These are phyloP conservation scores for Coranthus polyacanthus DNA, from an alignment of 2,797 vertebrate species.

Conservation along the genomic window DNA sequence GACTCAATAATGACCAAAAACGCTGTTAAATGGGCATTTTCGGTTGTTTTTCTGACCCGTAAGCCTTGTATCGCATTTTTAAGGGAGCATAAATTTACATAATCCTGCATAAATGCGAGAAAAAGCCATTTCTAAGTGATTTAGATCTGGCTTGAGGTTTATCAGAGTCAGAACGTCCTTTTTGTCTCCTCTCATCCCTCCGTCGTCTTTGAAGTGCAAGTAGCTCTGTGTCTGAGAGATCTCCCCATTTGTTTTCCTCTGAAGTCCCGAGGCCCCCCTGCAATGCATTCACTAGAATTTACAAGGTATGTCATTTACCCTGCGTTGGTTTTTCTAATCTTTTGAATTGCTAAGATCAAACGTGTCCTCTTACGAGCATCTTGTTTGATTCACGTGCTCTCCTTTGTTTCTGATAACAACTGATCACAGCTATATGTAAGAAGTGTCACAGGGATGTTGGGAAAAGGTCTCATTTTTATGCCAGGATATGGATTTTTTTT, in stretches of 20 bases:
- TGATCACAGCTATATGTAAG: slow-evolving; percentile 50
- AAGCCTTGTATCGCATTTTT: background rate
- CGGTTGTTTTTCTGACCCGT: background rate
- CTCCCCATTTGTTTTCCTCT: slow-evolving; percentile 84
- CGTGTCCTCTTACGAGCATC: slow-evolving; percentile 54
- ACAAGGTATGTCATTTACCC: slow-evolving; percentile 79
- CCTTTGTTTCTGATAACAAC: slow-evolving; percentile 75
- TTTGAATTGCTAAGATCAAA: slow-evolving; percentile 80
- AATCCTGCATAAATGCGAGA: slow-evolving; percentile 9
- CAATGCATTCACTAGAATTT: slow-evolving; percentile 76
- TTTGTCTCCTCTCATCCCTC: slow-evolving; percentile 49
- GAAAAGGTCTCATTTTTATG: slow-evolving; percentile 26
- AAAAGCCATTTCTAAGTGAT: slow-evolving; percentile 19
- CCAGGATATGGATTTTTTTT: too few species aligned
- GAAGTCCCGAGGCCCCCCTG: slow-evolving; percentile 78
- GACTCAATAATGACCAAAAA: background rate
- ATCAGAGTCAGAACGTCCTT: slow-evolving; percentile 56
- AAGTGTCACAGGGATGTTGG: slow-evolving; percentile 28
- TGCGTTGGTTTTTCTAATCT: slow-evolving; percentile 79
- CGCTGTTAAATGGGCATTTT: background rate
- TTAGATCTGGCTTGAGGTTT: slow-evolving; percentile 34
- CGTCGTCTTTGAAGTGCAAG: slow-evolving; percentile 80
- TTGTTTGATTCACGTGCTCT: slow-evolving; percentile 71
- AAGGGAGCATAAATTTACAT: slow-evolving; percentile 10
- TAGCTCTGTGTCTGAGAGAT: slow-evolving; percentile 76